phyloP scores from a whole-genome alignment of 2,888 invertebrate species.

The Eremobia ochroleuca region DNA sequence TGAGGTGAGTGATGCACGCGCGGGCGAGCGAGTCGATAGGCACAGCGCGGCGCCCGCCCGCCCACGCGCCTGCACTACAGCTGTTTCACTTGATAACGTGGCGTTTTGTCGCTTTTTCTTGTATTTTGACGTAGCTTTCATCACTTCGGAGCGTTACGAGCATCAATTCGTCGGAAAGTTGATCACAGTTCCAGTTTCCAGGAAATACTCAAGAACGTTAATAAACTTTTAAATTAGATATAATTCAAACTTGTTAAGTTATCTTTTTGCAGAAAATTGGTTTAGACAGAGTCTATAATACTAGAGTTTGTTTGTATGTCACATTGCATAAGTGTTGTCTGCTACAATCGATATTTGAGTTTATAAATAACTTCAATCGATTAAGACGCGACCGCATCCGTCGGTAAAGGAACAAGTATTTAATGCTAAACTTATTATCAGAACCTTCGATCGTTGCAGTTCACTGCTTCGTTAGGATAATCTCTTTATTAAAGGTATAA shows the following conservation, averaged over 20 bases:
- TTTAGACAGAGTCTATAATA: background rate
- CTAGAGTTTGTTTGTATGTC: conserved; percentile 7
- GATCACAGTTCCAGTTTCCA: conserved; percentile 38
- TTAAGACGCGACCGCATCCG: conserved; percentile 20
- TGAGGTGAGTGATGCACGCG: conserved; percentile 87
- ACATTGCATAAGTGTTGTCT: conserved; percentile 11
- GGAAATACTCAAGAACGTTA: conserved; percentile 40
- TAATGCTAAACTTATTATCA: conserved; percentile 11
- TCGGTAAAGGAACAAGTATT: conserved; percentile 24
- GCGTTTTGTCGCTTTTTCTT: conserved; percentile 69
- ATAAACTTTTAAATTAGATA: conserved; percentile 65
- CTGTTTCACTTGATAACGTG: conserved; percentile 86
- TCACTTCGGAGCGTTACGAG: conserved; percentile 31
- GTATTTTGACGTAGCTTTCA: conserved; percentile 62
- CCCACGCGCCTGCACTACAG: conserved; percentile 87
- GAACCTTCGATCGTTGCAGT: conserved; percentile 12
- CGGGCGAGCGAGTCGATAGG: conserved; percentile 83
- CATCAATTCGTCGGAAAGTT: conserved; percentile 30
- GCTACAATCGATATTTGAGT: conserved; percentile 22
- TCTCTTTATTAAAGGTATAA: conserved; percentile 55
- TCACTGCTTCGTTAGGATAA: conserved; percentile 34
- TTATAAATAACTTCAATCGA: conserved; percentile 45
- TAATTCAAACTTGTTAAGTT: conserved; percentile 55
- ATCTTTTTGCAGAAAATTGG: conserved; percentile 30
- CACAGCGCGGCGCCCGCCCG: conserved; percentile 77